phyloP scores from a whole-genome alignment of 2,888 invertebrate genomes.

The Adela reaumurella region DNA sequence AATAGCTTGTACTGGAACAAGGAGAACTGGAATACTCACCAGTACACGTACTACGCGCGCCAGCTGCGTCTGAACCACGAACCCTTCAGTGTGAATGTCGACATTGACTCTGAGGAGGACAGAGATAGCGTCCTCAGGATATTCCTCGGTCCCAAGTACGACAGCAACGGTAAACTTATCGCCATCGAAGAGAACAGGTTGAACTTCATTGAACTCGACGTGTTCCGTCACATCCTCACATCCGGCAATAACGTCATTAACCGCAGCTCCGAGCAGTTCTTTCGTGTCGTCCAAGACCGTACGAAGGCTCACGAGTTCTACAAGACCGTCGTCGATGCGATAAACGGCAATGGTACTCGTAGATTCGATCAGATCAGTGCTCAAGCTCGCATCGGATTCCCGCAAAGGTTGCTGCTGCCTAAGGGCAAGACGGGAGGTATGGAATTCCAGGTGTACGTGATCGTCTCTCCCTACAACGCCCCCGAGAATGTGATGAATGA shows the following conservation, averaged over 20 bases:
- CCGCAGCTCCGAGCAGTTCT: constrained; percentile 62
- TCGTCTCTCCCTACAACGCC: constrained; percentile 48
- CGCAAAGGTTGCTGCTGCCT: constrained; percentile 67
- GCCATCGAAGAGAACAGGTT: constrained; percentile 57
- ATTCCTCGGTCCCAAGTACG: constrained; percentile 68
- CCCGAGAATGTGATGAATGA: constrained; percentile 29
- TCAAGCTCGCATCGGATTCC: constrained; percentile 64
- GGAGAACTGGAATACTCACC: constrained; percentile 40
- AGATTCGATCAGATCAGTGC: constrained; percentile 35
- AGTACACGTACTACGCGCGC: constrained; percentile 51
- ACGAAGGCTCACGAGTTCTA: constrained; percentile 61
- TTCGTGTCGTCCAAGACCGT: constrained; percentile 63
- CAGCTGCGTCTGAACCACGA: constrained; percentile 64
- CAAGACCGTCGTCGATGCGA: constrained; percentile 49
- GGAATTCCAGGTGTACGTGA: constrained; percentile 61
- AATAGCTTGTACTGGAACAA: constrained; percentile 54
- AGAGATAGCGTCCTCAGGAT: constrained; percentile 61
- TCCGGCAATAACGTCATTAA: constrained; percentile 64
- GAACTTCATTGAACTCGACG: constrained; percentile 63
- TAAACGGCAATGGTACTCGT: constrained; percentile 19
- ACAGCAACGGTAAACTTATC: constrained; percentile 51
- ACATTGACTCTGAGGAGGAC: constrained; percentile 53
- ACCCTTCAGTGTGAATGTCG: constrained; percentile 56
- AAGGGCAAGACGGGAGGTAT: constrained; percentile 66
- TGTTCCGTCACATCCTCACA: constrained; percentile 57